Conservation (phyloP, 2,888 invertebrate genomes). For the Shargacucullia verbasci region DNA sequence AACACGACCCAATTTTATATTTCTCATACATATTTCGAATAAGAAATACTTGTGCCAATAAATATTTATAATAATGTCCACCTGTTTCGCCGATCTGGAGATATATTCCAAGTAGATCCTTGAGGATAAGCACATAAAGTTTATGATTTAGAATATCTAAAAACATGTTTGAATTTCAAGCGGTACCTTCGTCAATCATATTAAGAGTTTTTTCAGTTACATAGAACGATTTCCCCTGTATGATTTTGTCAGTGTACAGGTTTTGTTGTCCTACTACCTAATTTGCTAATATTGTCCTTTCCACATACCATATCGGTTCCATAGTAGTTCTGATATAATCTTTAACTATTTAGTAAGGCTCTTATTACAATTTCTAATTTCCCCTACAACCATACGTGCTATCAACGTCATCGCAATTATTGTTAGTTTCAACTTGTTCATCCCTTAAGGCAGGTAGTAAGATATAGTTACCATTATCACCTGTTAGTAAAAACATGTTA, state of each 20-base stretch:
- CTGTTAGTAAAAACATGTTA: slow-evolving; percentile 39
- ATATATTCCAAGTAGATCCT: slow-evolving; percentile 9
- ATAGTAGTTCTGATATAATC: no score
- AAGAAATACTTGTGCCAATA: slow-evolving; percentile 34
- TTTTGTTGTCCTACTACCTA: no score
- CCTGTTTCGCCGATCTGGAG: slow-evolving; percentile 21
- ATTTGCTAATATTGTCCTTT: no score
- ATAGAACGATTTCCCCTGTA: no score
- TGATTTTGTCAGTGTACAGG: no score
- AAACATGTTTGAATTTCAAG: no score
- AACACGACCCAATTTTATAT: slow-evolving; percentile 43
- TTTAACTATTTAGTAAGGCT: no score
- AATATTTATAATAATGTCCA: slow-evolving; percentile 36
- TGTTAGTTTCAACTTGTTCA: slow-evolving; percentile 8
- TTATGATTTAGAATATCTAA: no score
- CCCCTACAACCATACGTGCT: not conserved
- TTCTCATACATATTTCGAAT: slow-evolving; percentile 36
- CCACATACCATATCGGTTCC: no score
- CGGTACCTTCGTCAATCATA: no score
- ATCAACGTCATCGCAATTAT: slow-evolving; percentile 4
- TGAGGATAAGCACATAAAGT: no score
- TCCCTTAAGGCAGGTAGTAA: slow-evolving; percentile 10
- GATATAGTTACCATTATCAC: slow-evolving; percentile 17
- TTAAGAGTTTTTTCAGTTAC: no score
- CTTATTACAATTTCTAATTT: not conserved